Evolutionary conservation across 2,797 vertebrate genomes (phyloP).

Genomic region (Geotrypetes seraphini): DNA sequence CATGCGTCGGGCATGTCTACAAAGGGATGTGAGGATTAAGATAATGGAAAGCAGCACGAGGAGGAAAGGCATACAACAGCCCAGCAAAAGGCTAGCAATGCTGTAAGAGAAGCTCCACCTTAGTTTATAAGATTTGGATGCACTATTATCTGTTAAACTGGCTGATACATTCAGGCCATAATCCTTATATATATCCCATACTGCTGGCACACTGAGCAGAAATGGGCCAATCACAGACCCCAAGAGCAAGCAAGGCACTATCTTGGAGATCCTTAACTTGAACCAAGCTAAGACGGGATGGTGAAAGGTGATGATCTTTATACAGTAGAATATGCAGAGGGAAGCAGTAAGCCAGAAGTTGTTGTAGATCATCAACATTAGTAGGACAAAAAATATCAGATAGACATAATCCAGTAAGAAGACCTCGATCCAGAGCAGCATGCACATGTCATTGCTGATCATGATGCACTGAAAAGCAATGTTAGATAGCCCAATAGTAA

Average conservation of each 20-base stretch:
- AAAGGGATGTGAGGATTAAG: slow-evolving; percentile 24
- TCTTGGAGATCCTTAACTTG: slow-evolving; percentile 12
- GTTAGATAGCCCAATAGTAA: slow-evolving; percentile 13
- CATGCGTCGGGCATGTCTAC: slow-evolving; percentile 17
- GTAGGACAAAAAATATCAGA: not conserved
- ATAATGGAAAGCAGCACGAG: slow-evolving; percentile 21
- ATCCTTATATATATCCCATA: not conserved
- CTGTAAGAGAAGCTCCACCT: not conserved
- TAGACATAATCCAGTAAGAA: not conserved
- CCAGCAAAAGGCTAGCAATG: not conserved
- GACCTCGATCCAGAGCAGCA: not conserved
- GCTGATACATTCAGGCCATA: not conserved
- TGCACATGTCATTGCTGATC: not conserved
- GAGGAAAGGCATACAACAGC: slow-evolving; percentile 18
- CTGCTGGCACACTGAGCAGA: not conserved
- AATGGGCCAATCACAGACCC: slow-evolving; percentile 13
- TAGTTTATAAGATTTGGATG: too few species aligned
- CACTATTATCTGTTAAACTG: not conserved
- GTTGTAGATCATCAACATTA: slow-evolving; percentile 18
- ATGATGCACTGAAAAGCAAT: slow-evolving; percentile 4
- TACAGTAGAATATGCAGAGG: slow-evolving; percentile 31
- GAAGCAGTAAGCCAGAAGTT: slow-evolving; percentile 34
- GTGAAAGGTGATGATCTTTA: slow-evolving; percentile 32
- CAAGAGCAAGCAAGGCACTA: slow-evolving; percentile 12
- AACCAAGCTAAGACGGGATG: slow-evolving; percentile 8